Evolutionary conservation across 2,113 vertebrate genomes (phyloP).

Genomic region (Excalfactoria chinensis): DNA sequence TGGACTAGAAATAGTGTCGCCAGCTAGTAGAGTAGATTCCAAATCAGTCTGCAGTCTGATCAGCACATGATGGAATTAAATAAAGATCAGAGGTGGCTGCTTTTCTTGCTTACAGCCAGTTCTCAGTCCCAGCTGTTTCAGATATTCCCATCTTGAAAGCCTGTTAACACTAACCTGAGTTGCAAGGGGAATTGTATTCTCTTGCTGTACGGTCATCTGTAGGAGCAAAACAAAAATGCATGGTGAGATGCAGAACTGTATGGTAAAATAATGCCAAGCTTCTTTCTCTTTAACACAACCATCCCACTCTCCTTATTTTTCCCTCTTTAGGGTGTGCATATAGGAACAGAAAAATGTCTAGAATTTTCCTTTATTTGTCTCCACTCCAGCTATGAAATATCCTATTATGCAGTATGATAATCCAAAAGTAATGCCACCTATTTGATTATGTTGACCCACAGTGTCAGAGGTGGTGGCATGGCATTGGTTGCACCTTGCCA

Average conservation of each 20-base stretch:
- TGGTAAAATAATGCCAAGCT: not conserved
- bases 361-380: not conserved
- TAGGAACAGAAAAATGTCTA: not conserved
- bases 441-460: not conserved
- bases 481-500: not conserved
- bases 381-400: not conserved
- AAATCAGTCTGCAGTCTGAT: not conserved
- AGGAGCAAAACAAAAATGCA: not conserved
- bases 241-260: not conserved
- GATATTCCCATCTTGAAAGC: not conserved
- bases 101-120: not conserved
- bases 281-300: not conserved
- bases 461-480: not conserved
- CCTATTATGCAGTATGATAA: not conserved
- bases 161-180: constrained; percentile 30
- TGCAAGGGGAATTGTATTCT: constrained; percentile 47
- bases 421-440: too few species aligned
- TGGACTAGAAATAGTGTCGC: not conserved
- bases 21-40: not conserved
- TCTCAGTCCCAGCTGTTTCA: not conserved
- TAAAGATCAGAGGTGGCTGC: not conserved
- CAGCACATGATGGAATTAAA: not conserved
- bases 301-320: not conserved
- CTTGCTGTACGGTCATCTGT: constrained; percentile 9
- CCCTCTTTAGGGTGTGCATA: not conserved